Conservation (phyloP, 1,140 invertebrate genomes). For the Ptiloglossa arizonensis region DNA sequence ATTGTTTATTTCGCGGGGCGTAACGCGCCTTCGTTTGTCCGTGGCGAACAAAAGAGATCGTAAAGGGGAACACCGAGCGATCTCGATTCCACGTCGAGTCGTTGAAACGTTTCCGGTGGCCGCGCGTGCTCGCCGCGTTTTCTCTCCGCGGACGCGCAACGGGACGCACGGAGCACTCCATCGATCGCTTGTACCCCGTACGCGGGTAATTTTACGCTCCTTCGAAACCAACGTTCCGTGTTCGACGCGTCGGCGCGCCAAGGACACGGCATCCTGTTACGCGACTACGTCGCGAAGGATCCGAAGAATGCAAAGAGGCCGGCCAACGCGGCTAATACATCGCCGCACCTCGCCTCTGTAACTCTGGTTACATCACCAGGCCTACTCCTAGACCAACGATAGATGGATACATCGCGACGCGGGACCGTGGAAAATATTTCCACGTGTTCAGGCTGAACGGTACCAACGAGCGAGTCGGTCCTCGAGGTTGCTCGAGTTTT, state of each 20-base stretch:
- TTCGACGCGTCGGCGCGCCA: conserved; percentile 45
- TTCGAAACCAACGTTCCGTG: conserved; percentile 9
- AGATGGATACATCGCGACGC: not conserved
- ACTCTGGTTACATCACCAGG: conserved; percentile 57
- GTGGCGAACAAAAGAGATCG: not conserved
- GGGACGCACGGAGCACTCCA: not conserved
- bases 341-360: conserved; percentile 44
- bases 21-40: not conserved
- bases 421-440: conserved; percentile 18
- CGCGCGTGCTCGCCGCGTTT: not conserved
- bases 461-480: too few relatives aligned
- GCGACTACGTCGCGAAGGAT: conserved; percentile 50
- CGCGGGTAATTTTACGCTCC: not conserved
- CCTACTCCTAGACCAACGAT: not conserved
- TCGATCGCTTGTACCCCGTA: not conserved
- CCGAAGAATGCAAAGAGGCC: conserved; percentile 62
- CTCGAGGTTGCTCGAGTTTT: too few relatives aligned
- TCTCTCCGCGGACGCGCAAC: too few relatives aligned
- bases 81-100: not conserved
- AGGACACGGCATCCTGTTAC: conserved; percentile 68
- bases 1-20: not conserved
- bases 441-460: too few relatives aligned
- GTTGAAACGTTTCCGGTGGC: not conserved
- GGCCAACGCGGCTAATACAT: conserved; percentile 50
- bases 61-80: not conserved